phyloP scores from a whole-genome alignment of 2,113 vertebrate species.

The Phyllopteryx taeniolatus region DNA sequence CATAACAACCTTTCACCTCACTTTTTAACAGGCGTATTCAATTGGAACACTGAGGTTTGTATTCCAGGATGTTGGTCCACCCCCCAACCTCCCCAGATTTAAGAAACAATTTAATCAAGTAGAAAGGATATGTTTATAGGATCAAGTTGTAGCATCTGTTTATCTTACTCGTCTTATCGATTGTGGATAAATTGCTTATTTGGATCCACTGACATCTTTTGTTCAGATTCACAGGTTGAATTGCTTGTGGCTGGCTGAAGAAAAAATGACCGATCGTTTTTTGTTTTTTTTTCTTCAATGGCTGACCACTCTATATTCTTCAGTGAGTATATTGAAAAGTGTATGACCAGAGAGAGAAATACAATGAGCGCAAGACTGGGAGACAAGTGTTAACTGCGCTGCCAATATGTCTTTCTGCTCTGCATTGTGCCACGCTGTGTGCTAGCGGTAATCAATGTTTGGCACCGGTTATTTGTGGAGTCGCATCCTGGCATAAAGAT shows the following conservation, averaged over 20 bases:
- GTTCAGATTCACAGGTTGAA: slow-evolving; percentile 18
- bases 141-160: background rate
- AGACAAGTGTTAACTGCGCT: slow-evolving; percentile 47
- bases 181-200: background rate
- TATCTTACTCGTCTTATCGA: slow-evolving; percentile 6
- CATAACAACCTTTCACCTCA: background rate
- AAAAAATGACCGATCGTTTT: background rate
- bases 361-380: slow-evolving; percentile 18
- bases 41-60: background rate
- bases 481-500: slow-evolving; percentile 46
- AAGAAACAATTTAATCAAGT: background rate
- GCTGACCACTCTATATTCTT: slow-evolving; percentile 42
- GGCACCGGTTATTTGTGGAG: slow-evolving; percentile 63
- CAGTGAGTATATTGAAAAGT: slow-evolving; percentile 63
- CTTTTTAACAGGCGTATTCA: background rate
- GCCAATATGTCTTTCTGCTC: slow-evolving; percentile 57
- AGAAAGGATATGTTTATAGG: background rate
- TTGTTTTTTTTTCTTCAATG: background rate
- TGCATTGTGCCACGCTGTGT: slow-evolving; percentile 40
- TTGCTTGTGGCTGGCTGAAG: slow-evolving; percentile 16
- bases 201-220: slow-evolving; percentile 17
- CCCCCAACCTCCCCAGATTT: background rate
- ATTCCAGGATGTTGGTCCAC: background rate
- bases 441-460: slow-evolving; percentile 68
- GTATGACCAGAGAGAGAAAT: slow-evolving; percentile 41